Conservation (phyloP, 2,113 vertebrate genomes). For the Smithornis capensis region DNA sequence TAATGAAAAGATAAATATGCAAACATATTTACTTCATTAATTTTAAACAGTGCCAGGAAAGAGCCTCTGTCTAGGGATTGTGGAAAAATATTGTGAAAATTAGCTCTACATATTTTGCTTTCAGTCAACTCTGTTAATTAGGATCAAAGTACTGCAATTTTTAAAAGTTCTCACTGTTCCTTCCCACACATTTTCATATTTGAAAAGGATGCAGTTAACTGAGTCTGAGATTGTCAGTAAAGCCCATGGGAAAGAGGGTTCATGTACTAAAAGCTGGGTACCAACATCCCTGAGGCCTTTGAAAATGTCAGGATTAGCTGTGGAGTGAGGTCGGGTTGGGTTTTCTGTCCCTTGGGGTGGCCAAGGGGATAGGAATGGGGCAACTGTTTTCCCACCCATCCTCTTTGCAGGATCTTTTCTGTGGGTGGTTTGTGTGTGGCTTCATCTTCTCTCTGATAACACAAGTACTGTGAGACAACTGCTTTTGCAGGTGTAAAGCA, state of each 20-base stretch:
- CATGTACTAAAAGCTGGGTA: background rate
- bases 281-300: accelerated
- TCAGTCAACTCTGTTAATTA: constrained; percentile 63
- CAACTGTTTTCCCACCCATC: background rate
- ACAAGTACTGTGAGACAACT: background rate
- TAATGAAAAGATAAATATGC: constrained; percentile 66
- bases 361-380: background rate
- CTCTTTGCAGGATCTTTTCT: background rate
- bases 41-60: constrained; percentile 65
- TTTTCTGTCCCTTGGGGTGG: background rate
- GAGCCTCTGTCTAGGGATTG: constrained; percentile 52
- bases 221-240: constrained; percentile 12
- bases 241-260: background rate
- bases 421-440: background rate
- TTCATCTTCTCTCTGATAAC: background rate
- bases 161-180: constrained; percentile 44
- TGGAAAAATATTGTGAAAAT: constrained; percentile 63
- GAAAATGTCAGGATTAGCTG: background rate
- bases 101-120: constrained; percentile 62
- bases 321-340: background rate
- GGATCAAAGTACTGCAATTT: constrained; percentile 60
- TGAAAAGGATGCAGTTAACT: constrained; percentile 20
- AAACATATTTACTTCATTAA: constrained; percentile 68
- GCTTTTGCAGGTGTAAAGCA: background rate
- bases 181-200: constrained; percentile 48